Evolutionary conservation across 2,888 invertebrate genomes (phyloP), one percentile per base, ranked within the genome.

Genomic region (Ischnura elegans): DNA sequence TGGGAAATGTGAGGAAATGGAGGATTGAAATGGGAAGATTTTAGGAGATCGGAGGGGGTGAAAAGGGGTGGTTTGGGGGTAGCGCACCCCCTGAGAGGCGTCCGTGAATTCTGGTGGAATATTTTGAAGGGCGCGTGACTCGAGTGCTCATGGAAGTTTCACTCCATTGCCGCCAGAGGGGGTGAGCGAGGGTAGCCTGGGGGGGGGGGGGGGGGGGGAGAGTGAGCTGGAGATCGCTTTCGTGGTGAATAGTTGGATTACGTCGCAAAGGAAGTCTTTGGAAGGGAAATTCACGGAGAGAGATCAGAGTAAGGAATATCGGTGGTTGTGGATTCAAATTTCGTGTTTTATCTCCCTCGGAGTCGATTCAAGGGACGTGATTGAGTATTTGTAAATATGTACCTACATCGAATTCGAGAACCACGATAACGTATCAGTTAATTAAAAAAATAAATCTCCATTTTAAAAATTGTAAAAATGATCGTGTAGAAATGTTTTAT

Each of bases 101-200:
- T 55, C 61, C 90, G 90, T 90, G 90, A 90, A 90, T 90, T 90
- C 90, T 66, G 90, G 55, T 13, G 66, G 90, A 90, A 90, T 90
- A 55, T 61, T 90, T 66, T 36, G 43, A 29, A 29, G 16, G 90
- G 90, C 90, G 90, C 90, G 90, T 90, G 90, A 90, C 61, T 66
- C 45, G 90, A 66, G 66, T 90, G 61, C 61, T 66, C n/a, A 42
- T 42, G 25, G 25, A 66, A 90, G 90, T 90, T 90, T 90, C 90
- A 55, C 43, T 66, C 45, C 61, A 66, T 43, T 61, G 61, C 43
- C 42, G 55, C 36, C 55, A 55, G 47, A 36, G 87, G 8, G 29
- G 42, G 87, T 55, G 55, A 42, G 51, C 42, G 51, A 36, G 36
- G 42, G 55, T 42, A 5, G 51, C 10, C 25, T 2, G 86, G 19